phyloP scores from a whole-genome alignment of 2,113 vertebrate species.

The Lamprologus sp. region DNA sequence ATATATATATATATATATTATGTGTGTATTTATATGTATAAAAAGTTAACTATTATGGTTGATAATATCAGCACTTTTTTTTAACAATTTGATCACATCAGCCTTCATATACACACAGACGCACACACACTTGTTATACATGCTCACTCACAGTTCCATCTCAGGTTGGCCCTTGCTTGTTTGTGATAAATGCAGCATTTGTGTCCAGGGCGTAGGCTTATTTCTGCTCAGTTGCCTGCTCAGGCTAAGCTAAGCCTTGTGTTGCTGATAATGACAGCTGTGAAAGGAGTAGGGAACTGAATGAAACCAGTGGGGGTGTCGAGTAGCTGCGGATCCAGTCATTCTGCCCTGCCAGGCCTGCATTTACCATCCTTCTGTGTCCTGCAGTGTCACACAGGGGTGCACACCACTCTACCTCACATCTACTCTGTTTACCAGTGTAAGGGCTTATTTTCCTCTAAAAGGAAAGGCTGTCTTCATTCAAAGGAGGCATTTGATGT shows the following conservation, averaged over 20 bases:
- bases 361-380: conserved; percentile 54
- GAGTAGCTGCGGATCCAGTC: conserved; percentile 34
- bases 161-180: conserved; percentile 24
- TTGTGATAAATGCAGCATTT: conserved; percentile 47
- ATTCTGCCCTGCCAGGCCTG: conserved; percentile 49
- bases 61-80: background rate
- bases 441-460: conserved; percentile 6
- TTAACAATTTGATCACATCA: background rate
- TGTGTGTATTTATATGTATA: background rate
- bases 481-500: background rate
- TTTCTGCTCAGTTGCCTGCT: conserved; percentile 63
- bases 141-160: background rate
- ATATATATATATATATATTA: background rate
- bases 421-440: conserved; percentile 16
- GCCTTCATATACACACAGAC: background rate
- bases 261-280: conserved; percentile 67
- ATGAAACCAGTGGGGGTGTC: conserved; percentile 52
- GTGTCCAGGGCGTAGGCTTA: conserved; percentile 38
- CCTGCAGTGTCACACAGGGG: conserved; percentile 40
- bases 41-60: background rate
- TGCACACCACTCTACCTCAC: conserved; percentile 16
- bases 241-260: conserved; percentile 62
- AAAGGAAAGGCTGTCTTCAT: background rate
- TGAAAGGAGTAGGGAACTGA: conserved; percentile 57
- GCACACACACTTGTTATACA: background rate